phyloP scores from a whole-genome alignment of 2,888 invertebrate species.

The Dasypogon diadema region DNA sequence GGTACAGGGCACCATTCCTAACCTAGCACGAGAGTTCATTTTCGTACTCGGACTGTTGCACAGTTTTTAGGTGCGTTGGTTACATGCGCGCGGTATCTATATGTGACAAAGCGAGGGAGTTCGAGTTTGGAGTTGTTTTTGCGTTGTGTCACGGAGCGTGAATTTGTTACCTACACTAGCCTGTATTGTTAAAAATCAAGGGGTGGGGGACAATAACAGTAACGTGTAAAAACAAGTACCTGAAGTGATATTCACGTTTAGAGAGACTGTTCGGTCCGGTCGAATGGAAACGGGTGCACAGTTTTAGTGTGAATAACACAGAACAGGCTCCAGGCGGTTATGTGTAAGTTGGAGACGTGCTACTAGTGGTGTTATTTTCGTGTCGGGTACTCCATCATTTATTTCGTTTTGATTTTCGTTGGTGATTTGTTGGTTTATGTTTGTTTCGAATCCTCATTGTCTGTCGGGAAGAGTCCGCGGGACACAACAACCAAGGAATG shows the following conservation, averaged over 20 bases:
- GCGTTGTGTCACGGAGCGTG: background rate
- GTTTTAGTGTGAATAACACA: too few species aligned
- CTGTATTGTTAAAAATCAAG: too few species aligned
- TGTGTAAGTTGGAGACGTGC: too few species aligned
- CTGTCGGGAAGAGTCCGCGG: background rate
- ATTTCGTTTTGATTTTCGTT: conserved; percentile 6
- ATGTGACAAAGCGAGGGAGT: background rate
- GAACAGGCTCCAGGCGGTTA: too few species aligned
- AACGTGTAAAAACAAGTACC: background rate
- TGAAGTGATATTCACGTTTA: background rate
- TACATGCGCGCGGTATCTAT: background rate
- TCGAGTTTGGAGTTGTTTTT: background rate
- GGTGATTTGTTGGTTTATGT: background rate
- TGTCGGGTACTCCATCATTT: background rate
- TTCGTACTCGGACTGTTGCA: too few species aligned
- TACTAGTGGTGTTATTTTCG: background rate
- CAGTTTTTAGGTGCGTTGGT: background rate
- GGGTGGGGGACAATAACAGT: background rate
- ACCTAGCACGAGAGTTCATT: too few species aligned
- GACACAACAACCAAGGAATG: background rate
- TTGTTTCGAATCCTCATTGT: background rate
- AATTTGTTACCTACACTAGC: too few species aligned
- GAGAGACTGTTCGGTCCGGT: background rate
- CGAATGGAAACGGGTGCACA: background rate
- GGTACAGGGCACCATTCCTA: too few species aligned